These are phyloP conservation scores for Cephalotes varians DNA, from an alignment of 2,888 invertebrate genomes.

Conservation along the genomic window DNA sequence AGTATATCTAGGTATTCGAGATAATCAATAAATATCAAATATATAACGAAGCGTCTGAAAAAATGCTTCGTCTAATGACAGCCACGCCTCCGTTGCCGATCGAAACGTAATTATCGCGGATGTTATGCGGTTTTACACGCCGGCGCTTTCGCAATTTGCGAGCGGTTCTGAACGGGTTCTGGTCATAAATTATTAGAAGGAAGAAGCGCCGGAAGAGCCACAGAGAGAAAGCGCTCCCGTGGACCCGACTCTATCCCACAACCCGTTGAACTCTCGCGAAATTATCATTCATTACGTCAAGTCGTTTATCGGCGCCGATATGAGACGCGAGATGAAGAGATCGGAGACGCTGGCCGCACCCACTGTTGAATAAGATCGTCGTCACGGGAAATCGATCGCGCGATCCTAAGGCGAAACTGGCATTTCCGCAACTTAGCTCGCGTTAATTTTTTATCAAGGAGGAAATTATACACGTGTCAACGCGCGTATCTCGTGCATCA, in stretches of 20 bases:
- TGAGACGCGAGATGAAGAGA: not conserved
- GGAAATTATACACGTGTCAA: not conserved
- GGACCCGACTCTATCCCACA: conserved; percentile 61
- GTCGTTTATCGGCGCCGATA: too few relatives aligned
- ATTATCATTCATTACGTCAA: conserved; percentile 65
- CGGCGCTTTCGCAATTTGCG: conserved; percentile 29
- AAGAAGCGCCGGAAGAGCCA: conserved; percentile 25
- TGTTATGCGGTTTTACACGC: conserved; percentile 4
- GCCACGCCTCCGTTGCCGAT: not conserved
- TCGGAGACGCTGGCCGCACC: conserved; percentile 13
- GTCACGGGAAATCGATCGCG: conserved; percentile 23
- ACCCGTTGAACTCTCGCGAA: conserved; percentile 58
- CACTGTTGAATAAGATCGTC: conserved; percentile 25
- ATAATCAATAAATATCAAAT: not conserved
- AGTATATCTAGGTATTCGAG: not conserved
- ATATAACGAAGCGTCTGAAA: not conserved
- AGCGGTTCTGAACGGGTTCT: conserved; percentile 24
- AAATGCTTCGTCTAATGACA: not conserved
- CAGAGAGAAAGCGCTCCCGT: conserved; percentile 61
- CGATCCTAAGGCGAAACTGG: not conserved
- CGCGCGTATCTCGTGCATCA: not conserved
- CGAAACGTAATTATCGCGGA: conserved; percentile 5
- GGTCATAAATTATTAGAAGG: conserved; percentile 28
- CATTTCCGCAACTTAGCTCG: not conserved
- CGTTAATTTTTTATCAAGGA: not conserved